Conservation (phyloP, 2,888 invertebrate species). For the Netelia melanura region DNA sequence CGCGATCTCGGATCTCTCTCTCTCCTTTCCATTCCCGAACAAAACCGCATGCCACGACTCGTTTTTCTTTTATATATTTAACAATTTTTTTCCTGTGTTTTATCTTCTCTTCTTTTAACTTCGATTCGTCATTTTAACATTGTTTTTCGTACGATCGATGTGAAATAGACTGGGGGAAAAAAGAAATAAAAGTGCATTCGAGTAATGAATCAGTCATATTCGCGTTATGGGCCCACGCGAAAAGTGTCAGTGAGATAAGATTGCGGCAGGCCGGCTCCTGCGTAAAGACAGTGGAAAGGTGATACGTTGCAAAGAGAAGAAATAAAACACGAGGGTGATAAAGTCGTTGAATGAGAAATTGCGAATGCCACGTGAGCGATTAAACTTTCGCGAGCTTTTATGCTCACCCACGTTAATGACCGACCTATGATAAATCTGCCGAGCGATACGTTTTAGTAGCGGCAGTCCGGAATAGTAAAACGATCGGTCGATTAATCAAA, state of each 20-base stretch:
- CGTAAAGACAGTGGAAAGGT: background rate
- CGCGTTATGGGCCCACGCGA: background rate
- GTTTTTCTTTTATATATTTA: constrained; percentile 34
- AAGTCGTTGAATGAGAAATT: constrained; percentile 36
- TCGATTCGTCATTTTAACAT: background rate
- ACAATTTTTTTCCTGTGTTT: background rate
- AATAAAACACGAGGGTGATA: constrained; percentile 22
- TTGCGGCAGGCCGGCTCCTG: background rate
- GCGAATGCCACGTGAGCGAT: constrained; percentile 18
- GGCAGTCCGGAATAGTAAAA: background rate
- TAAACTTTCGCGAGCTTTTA: constrained; percentile 46
- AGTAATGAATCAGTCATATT: constrained; percentile 1
- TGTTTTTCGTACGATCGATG: too few species aligned
- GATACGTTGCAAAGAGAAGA: background rate
- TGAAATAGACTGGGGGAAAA: background rate
- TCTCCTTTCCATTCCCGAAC: background rate
- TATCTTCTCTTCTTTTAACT: background rate
- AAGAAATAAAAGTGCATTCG: too few species aligned
- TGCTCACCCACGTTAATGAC: constrained; percentile 37
- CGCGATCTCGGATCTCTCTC: constrained; percentile 46
- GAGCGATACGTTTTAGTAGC: background rate
- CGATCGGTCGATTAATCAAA: background rate
- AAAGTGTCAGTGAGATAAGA: background rate
- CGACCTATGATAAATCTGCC: constrained; percentile 30
- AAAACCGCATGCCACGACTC: constrained; percentile 26